Evolutionary conservation across 1,140 invertebrate genomes (phyloP), one percentile per base, ranked within the genome.

Genomic region (Bradynema listronoti): DNA sequence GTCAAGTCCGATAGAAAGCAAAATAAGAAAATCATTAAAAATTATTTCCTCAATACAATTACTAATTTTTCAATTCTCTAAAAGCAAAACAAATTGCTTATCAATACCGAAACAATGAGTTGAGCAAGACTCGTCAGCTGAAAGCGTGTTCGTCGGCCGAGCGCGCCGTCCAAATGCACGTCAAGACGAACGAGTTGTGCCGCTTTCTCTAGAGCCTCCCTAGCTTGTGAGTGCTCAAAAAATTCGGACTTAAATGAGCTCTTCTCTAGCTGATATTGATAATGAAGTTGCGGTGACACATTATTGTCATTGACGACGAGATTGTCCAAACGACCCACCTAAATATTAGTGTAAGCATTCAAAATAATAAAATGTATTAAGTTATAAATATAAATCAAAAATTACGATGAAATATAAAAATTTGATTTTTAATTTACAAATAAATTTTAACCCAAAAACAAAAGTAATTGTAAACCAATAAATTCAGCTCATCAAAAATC

Each of bases 111-210:
- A 9, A 62, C 25, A 32, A 50, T 27, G 32, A 63, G 41, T 51
- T 63, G 60, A 22, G 58, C 24, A 2, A 62, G 16, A 58, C 32
- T 47, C 34, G 50, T 62, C 1, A 11, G 7, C 29, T 62, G 57
- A 62, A 52, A 62, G 25, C 36, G 60, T 16, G 58, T 62, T 33
- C 58, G 46, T 49, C 45, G 39, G 14, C 60, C 60, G 3, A 63
- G 30, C 7, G 57, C 60, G 11, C 60, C 55, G 33, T 29, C 32
- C 19, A 63, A 30, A 29, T 63, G 14, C 4, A 63, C 22, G 11
- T 58, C 43, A 16, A 63, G 47, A 4, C 60, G 55, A 33, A 49
- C 42, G 9, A 58, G 6, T 52, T 41, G 32, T 16, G 16, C 34
- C 9, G 60, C 60, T 27, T 52, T 33, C n/a, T 63, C 25, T 36